Conservation (phyloP, 1,140 invertebrate genomes). For the Paraescarpia echinospica region DNA sequence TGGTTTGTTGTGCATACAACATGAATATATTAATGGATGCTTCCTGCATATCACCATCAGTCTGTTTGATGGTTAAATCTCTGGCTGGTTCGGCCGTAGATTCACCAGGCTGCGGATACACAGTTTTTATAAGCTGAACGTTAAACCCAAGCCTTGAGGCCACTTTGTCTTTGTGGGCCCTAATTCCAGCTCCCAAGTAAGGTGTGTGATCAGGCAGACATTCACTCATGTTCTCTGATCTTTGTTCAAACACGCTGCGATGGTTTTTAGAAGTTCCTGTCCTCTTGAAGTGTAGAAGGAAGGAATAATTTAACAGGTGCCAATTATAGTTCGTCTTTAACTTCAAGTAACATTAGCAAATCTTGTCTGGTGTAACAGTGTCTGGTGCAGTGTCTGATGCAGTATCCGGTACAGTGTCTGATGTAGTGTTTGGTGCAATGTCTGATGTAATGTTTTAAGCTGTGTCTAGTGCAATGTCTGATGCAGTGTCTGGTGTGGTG, state of each 20-base stretch:
- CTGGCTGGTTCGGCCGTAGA: not conserved
- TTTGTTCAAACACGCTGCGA: not conserved
- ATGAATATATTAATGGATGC: too few species aligned
- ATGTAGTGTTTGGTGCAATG: too few species aligned
- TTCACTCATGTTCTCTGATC: not conserved
- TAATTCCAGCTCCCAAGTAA: not conserved
- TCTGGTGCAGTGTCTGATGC: too few species aligned
- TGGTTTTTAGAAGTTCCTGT: not conserved
- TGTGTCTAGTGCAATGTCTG: too few species aligned
- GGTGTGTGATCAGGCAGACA: not conserved
- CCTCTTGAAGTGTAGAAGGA: constrained; percentile 4
- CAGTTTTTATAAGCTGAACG: not conserved
- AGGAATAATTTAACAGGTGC: not conserved
- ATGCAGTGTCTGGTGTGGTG: too few species aligned
- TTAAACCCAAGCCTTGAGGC: not conserved
- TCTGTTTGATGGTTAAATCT: too few species aligned
- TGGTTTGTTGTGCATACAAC: too few species aligned
- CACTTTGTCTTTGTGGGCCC: not conserved
- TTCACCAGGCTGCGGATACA: not conserved
- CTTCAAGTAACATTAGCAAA: too few species aligned
- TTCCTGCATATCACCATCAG: too few species aligned
- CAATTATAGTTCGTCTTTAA: not conserved
- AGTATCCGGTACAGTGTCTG: too few species aligned
- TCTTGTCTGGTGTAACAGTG: not conserved
- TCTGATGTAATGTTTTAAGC: too few species aligned